Percentiles rank a stretch among this genome's conserved stretches.
Conservation (phyloP, 1,140 invertebrate genomes). For the Drosophila murphyi region DNA sequence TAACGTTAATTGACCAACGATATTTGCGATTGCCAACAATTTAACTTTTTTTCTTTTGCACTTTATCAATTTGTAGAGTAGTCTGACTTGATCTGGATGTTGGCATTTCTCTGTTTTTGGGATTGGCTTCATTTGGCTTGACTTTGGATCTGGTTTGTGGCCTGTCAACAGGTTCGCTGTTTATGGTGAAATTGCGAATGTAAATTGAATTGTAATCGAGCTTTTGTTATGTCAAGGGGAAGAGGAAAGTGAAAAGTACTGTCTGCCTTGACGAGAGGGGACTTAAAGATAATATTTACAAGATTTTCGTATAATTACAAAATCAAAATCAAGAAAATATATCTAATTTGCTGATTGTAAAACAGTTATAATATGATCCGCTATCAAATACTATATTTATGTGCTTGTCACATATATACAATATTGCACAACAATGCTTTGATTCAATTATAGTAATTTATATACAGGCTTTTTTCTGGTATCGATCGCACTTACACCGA, state of each 20-base stretch:
- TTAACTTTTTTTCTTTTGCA: not conserved
- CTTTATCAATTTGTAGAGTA: constrained; percentile 18
- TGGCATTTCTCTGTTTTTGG: constrained; percentile 16
- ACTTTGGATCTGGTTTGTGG: not conserved
- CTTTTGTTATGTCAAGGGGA: not conserved
- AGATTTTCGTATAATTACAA: too few species aligned
- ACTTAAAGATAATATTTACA: too few species aligned
- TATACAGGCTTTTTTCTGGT: not conserved
- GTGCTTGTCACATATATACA: too few species aligned
- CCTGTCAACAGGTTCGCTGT: not conserved
- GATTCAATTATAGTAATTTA: too few species aligned
- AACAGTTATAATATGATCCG: too few species aligned
- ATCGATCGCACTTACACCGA: constrained; percentile 70
- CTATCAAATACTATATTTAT: too few species aligned
- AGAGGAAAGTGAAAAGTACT: too few species aligned
- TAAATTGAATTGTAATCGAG: not conserved
- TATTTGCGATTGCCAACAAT: constrained; percentile 40
- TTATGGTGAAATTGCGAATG: constrained; percentile 12
- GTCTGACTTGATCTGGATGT: constrained; percentile 1
- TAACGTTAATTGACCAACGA: not conserved
- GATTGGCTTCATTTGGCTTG: not conserved
- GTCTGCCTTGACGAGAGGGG: too few species aligned
- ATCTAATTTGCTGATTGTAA: too few species aligned
- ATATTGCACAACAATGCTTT: too few species aligned
- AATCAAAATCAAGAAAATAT: too few species aligned